A percentile compares a stretch with the other conserved stretches of the same genome.
Conservation (phyloP, 2,113 vertebrate species). For the Elgaria multicarinata region DNA sequence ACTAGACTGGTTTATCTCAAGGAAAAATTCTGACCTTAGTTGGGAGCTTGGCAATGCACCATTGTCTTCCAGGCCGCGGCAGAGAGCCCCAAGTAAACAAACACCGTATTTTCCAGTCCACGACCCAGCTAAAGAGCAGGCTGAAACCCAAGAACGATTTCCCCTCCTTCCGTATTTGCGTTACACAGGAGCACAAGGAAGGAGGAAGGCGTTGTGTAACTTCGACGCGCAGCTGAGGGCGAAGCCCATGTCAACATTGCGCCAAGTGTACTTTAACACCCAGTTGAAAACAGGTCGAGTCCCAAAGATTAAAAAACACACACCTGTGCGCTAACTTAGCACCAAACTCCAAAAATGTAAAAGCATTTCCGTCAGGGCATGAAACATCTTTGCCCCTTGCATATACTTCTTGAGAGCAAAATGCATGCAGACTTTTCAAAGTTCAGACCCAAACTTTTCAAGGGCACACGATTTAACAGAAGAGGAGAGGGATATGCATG, state of each 20-base stretch:
- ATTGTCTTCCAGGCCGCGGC: neutral
- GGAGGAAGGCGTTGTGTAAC: neutral
- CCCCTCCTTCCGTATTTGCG: neutral
- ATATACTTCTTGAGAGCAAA: too few relatives aligned
- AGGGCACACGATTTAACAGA: too few relatives aligned
- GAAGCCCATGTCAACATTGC: fast-evolving
- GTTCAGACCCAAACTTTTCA: too few relatives aligned
- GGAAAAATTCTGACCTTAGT: neutral
- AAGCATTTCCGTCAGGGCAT: too few relatives aligned
- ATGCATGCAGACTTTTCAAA: too few relatives aligned
- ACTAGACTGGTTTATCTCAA: neutral
- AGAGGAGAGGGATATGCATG: too few relatives aligned
- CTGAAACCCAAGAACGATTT: neutral
- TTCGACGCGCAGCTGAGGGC: neutral
- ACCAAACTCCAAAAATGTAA: neutral
- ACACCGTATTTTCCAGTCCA: neutral
- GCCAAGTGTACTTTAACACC: fast-evolving
- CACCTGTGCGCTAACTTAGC: neutral
- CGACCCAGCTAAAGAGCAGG: fast-evolving
- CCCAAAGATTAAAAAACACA: neutral
- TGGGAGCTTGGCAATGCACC: neutral
- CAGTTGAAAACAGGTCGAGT: fast-evolving
- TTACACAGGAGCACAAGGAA: neutral
- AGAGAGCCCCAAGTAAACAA: neutral
- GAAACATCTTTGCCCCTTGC: too few relatives aligned